Percentiles rank a stretch among this genome's conserved stretches.
Evolutionary conservation across 2,888 invertebrate genomes (phyloP).

Genomic region (Papilio protenor): DNA sequence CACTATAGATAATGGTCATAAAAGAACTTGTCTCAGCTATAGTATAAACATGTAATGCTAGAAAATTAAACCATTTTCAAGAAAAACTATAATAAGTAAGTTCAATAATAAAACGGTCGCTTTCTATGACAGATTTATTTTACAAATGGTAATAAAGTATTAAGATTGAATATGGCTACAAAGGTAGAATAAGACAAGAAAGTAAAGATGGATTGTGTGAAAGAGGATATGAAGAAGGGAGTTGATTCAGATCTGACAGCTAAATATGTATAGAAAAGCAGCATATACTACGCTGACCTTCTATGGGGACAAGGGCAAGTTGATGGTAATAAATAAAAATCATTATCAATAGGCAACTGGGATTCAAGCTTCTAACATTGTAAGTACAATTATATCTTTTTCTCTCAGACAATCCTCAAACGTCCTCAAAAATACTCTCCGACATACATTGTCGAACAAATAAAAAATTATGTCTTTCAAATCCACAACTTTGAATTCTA

Average conservation of each 20-base stretch:
- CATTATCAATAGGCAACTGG: background rate
- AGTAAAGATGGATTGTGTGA: no score
- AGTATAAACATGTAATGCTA: background rate
- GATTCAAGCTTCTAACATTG: conserved; percentile 1
- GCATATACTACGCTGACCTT: no score
- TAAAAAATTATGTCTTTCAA: conserved; percentile 46
- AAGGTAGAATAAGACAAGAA: no score
- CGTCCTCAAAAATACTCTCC: conserved; percentile 31
- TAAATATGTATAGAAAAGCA: no score
- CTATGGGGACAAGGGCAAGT: no score
- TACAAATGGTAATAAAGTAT: background rate
- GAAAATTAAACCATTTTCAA: no score
- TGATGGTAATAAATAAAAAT: background rate
- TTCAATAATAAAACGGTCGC: background rate
- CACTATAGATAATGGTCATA: background rate
- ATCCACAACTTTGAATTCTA: conserved; percentile 55
- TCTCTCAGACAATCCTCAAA: conserved; percentile 14
- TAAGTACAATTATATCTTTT: background rate
- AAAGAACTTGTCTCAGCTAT: background rate
- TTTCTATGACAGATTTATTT: background rate
- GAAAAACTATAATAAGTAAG: no score
- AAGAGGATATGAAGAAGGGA: no score
- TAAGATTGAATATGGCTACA: no score
- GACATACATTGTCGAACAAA: conserved; percentile 45
- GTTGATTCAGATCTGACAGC: no score